A percentile compares a stretch with the other conserved stretches of the same genome.
phyloP scores from a whole-genome alignment of 2,888 invertebrate species.

The Anarsia innoxiella region DNA sequence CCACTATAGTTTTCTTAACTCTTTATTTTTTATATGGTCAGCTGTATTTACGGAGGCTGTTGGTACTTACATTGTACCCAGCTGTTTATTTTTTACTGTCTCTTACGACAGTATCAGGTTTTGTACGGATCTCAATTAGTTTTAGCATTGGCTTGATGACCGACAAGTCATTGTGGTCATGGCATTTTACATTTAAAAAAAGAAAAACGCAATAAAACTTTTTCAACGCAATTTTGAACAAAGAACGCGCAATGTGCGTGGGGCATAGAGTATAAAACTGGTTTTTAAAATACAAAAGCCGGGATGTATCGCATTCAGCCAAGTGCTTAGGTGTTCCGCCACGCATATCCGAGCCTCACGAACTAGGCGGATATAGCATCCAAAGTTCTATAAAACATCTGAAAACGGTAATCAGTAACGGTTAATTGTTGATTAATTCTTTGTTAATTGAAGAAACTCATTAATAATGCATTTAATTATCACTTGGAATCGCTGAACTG shows the following conservation, averaged over 20 bases:
- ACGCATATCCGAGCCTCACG: constrained; percentile 19
- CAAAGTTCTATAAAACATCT: constrained; percentile 18
- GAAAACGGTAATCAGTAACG: constrained; percentile 2
- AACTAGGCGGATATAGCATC: constrained; percentile 9
- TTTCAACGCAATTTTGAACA: too few relatives aligned
- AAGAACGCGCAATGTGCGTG: too few relatives aligned
- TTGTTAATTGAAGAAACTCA: not conserved
- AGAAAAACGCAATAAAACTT: too few relatives aligned
- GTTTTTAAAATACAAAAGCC: constrained; percentile 28
- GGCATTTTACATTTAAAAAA: constrained; percentile 4
- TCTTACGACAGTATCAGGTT: constrained; percentile 9
- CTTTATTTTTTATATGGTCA: constrained; percentile 13
- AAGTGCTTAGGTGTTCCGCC: constrained; percentile 18
- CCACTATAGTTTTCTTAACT: too few relatives aligned
- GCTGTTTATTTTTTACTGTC: constrained; percentile 8
- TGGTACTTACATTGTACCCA: constrained; percentile 5
- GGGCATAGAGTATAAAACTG: too few relatives aligned
- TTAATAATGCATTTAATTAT: not conserved
- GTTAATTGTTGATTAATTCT: not conserved
- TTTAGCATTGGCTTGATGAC: not conserved
- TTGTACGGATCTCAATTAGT: constrained; percentile 1
- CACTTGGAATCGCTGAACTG: not conserved
- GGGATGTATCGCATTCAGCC: constrained; percentile 29
- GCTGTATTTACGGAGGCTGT: constrained; percentile 1
- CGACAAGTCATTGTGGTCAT: not conserved